Conservation (phyloP, 2,113 vertebrate species). For the Oncorhynchus clarkii region DNA sequence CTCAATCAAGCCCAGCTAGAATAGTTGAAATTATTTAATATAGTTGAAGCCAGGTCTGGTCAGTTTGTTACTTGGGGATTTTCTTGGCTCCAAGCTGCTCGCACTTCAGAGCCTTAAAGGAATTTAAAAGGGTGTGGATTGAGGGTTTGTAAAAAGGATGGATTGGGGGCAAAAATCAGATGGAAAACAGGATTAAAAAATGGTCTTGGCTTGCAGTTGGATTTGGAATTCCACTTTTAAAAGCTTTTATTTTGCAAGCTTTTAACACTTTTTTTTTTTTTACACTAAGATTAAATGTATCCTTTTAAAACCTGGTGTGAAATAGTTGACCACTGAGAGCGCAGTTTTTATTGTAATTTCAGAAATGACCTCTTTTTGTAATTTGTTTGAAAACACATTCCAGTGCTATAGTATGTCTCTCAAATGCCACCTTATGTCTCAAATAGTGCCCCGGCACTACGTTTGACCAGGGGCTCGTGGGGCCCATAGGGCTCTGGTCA, state of each 20-base stretch:
- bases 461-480: too few species aligned
- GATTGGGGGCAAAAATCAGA: slow-evolving; percentile 37
- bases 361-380: slow-evolving; percentile 4
- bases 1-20: too few species aligned
- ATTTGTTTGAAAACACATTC: slow-evolving; percentile 19
- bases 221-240: slow-evolving; percentile 32
- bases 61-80: slow-evolving; percentile 40
- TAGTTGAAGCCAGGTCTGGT: too few species aligned
- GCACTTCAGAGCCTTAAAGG: slow-evolving; percentile 46
- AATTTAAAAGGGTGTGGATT: slow-evolving; percentile 62
- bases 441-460: too few species aligned
- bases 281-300: slow-evolving; percentile 13
- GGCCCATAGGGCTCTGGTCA: too few species aligned
- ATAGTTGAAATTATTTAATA: too few species aligned
- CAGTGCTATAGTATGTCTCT: slow-evolving; percentile 19
- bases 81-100: slow-evolving; percentile 35
- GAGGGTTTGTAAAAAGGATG: slow-evolving; percentile 60
- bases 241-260: slow-evolving; percentile 10
- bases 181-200: slow-evolving; percentile 45
- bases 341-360: background rate
- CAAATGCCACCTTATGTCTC: too few species aligned
- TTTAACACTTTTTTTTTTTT: slow-evolving; percentile 17
- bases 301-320: slow-evolving; percentile 6
- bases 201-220: slow-evolving; percentile 30
- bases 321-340: too few species aligned